Conservation (phyloP, 37 sponge, comb jelly and placozoan genomes). For the Ephydatia muelleri region DNA sequence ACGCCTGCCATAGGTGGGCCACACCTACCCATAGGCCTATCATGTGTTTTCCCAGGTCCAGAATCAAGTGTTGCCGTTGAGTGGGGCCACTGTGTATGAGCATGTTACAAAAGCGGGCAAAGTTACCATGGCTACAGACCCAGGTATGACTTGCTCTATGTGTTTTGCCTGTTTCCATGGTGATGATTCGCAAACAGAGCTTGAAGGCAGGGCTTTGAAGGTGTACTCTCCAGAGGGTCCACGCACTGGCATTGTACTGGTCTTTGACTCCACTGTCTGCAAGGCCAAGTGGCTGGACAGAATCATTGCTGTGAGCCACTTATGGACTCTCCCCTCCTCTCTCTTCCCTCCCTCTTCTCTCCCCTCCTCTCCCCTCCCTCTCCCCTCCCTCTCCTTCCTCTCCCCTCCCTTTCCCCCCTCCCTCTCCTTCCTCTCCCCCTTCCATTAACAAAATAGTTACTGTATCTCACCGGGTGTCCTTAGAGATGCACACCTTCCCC, state of each 20-base stretch:
- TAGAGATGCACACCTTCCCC: no score
- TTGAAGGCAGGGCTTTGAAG: conserved; percentile 44
- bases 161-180: no score
- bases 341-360: neutral
- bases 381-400: neutral
- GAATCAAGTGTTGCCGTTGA: conserved; percentile 50
- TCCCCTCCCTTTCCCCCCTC: neutral
- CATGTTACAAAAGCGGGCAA: conserved; percentile 48
- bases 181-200: neutral
- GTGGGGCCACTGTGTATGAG: conserved; percentile 65
- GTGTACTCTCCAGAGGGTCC: conserved; percentile 70
- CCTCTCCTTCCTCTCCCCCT: conserved; percentile 1
- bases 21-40: neutral
- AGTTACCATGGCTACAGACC: conserved; percentile 37
- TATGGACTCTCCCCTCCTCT: neutral
- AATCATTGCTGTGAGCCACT: conserved; percentile 28
- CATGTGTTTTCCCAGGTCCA: neutral
- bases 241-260: conserved; percentile 44
- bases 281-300: conserved; percentile 42
- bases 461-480: neutral
- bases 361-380: neutral
- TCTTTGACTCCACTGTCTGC: conserved; percentile 29
- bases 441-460: neutral
- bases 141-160: conserved; percentile 23
- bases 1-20: neutral